Evolutionary conservation across 2,888 invertebrate genomes (phyloP).

Genomic region (Petrolisthes manimaculis): DNA sequence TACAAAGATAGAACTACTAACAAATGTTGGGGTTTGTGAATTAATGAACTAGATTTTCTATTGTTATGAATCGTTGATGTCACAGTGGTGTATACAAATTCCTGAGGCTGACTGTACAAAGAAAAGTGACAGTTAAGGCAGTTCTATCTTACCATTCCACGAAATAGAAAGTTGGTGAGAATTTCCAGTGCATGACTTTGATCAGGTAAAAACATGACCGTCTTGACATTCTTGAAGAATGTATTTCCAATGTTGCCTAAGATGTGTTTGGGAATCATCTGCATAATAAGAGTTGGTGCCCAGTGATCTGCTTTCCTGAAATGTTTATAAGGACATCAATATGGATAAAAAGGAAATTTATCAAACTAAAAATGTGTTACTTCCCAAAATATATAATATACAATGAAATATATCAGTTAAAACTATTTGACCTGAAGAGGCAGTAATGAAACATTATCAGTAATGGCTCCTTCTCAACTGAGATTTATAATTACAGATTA

Average conservation of each 20-base stretch:
- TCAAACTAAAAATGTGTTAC: too few species aligned
- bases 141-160: constrained; percentile 71
- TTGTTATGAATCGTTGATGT: too few species aligned
- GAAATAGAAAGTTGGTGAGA: constrained; percentile 76
- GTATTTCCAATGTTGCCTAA: constrained; percentile 91
- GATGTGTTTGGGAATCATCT: constrained; percentile 91
- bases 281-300: constrained; percentile 93
- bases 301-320: constrained; percentile 88
- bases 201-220: constrained; percentile 89
- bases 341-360: too few species aligned
- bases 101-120: too few species aligned
- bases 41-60: neutral
- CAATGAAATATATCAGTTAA: too few species aligned
- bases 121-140: neutral
- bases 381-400: too few species aligned
- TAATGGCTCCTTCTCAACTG: too few species aligned
- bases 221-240: constrained; percentile 91
- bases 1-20: neutral
- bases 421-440: too few species aligned
- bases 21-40: neutral
- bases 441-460: too few species aligned
- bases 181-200: constrained; percentile 88
- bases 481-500: too few species aligned
- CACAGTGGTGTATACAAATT: too few species aligned
- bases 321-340: too few species aligned